Evolutionary conservation across 2,888 invertebrate genomes (phyloP).

Genomic region (Petrolisthes manimaculis): DNA sequence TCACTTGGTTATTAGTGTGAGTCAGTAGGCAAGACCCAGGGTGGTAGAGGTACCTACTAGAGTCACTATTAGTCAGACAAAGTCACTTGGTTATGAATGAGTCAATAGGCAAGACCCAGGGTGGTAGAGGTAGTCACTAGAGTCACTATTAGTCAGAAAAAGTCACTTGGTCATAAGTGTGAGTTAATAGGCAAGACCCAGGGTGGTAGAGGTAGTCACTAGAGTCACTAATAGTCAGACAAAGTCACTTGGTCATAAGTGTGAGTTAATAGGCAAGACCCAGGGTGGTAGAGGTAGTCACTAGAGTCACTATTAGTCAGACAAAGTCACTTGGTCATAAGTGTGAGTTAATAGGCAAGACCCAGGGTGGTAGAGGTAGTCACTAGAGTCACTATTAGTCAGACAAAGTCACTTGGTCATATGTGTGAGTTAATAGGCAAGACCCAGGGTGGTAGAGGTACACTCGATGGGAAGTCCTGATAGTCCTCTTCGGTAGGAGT

Average conservation of each 20-base stretch:
- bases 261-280: too few species aligned
- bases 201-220: too few species aligned
- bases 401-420: neutral
- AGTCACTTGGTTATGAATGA: neutral
- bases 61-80: too few species aligned
- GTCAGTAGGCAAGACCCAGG: neutral
- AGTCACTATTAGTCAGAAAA: too few species aligned
- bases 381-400: too few species aligned
- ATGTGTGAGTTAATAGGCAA: constrained; percentile 46
- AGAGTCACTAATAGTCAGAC: too few species aligned
- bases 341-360: neutral
- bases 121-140: constrained; percentile 48
- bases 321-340: neutral
- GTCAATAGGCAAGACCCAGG: constrained; percentile 58
- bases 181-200: too few species aligned
- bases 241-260: too few species aligned
- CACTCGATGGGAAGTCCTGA: constrained; percentile 63
- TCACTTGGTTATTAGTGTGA: too few species aligned
- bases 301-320: neutral
- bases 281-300: neutral
- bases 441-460: constrained; percentile 44
- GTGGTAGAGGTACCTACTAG: neutral
- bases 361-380: neutral
- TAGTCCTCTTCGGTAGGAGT: constrained; percentile 50
- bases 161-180: too few species aligned